Evolutionary conservation across 2,113 vertebrate species (phyloP).

Genomic region (Meles meles): DNA sequence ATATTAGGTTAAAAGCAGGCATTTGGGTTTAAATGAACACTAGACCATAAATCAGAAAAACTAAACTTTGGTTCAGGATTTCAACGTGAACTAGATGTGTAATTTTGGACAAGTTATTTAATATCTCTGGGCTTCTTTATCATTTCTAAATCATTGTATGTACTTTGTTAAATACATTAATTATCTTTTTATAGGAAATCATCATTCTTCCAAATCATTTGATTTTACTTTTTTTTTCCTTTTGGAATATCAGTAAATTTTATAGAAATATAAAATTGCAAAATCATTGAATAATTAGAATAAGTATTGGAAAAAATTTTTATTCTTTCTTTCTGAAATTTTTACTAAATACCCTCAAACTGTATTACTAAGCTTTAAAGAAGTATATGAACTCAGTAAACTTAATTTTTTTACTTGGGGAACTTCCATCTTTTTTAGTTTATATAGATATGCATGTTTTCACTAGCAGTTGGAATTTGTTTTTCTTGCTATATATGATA

Average conservation of each 20-base stretch:
- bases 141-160: background rate
- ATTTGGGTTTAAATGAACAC: background rate
- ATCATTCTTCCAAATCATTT: background rate
- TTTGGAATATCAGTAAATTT: background rate
- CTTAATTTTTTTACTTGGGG: background rate
- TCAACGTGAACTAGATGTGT: background rate
- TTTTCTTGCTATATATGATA: background rate
- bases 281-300: background rate
- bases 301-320: background rate
- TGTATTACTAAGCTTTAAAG: background rate
- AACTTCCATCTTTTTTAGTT: background rate
- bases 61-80: background rate
- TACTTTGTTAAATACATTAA: background rate
- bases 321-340: background rate
- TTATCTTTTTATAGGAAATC: background rate
- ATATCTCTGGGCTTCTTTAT: background rate
- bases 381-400: background rate
- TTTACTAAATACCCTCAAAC: background rate
- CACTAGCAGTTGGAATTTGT: background rate
- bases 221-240: background rate
- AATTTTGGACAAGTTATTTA: background rate
- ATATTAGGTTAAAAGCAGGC: background rate
- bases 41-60: background rate
- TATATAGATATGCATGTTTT: background rate
- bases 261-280: background rate